A percentile compares a stretch with the other conserved stretches of the same genome.
Evolutionary conservation across 2,888 invertebrate species (phyloP).

Genomic region (Drosophila prolongata): DNA sequence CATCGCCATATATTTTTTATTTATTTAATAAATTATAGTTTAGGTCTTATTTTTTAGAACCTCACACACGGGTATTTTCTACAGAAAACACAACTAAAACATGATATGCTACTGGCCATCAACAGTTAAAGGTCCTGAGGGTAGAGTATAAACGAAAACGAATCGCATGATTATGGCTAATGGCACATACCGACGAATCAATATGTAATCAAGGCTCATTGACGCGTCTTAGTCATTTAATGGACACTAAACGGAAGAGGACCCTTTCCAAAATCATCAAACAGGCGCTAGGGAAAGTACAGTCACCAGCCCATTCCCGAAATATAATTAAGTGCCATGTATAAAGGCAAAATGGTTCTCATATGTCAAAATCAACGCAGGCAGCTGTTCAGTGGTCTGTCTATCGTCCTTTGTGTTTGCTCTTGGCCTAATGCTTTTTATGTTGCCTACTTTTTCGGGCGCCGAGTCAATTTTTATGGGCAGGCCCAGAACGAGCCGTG

Average conservation of each 20-base stretch:
- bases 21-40: no score
- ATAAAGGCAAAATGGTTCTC: constrained; percentile 53
- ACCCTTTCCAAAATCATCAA: constrained; percentile 21
- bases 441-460: constrained; percentile 49
- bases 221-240: constrained; percentile 34
- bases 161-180: constrained; percentile 26
- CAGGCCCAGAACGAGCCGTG: constrained; percentile 9
- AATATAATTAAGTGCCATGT: constrained; percentile 42
- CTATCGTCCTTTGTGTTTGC: constrained; percentile 29
- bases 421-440: constrained; percentile 48
- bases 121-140: no score
- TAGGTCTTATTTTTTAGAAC: no score
- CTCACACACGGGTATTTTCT: no score
- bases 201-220: constrained; percentile 35
- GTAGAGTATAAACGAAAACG: constrained; percentile 11
- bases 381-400: constrained; percentile 51
- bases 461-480: constrained; percentile 54
- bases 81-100: no score
- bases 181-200: constrained; percentile 24
- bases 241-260: constrained; percentile 22
- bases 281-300: constrained; percentile 19
- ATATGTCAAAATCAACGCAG: constrained; percentile 67
- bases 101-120: no score
- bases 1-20: no score
- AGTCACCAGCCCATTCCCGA: constrained; percentile 12